Conservation (phyloP, 2,113 vertebrate genomes). For the Chionis minor region DNA sequence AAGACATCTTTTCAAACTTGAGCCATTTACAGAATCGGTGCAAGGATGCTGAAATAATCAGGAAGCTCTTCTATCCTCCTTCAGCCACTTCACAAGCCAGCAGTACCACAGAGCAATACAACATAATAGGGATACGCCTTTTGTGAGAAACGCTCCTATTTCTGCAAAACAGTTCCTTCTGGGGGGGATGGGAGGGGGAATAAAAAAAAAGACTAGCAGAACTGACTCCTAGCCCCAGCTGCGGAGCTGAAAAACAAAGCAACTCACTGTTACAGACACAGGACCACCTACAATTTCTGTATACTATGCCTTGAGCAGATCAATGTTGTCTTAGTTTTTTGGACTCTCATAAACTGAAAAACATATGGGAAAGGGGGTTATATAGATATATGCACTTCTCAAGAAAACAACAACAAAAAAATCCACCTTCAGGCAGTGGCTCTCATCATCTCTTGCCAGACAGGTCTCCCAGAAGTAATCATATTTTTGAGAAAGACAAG, state of each 20-base stretch:
- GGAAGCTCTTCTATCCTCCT: not conserved
- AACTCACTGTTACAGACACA: not conserved
- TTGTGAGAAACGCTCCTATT: rapidly evolving
- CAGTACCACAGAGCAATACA: not conserved
- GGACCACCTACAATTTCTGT: not conserved
- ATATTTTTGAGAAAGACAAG: not conserved
- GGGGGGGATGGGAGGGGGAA: too few species aligned
- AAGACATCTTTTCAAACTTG: not conserved
- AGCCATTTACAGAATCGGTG: not conserved
- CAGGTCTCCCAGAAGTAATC: not conserved
- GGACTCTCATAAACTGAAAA: not conserved
- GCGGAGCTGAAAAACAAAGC: not conserved
- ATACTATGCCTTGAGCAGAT: not conserved
- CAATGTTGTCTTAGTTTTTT: not conserved
- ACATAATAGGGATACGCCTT: not conserved
- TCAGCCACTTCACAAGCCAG: not conserved
- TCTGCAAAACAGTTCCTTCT: not conserved
- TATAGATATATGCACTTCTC: not conserved
- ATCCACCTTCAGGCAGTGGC: not conserved
- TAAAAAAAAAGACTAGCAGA: not conserved
- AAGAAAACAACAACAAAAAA: not conserved
- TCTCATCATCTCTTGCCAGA: not conserved
- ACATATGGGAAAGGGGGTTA: not conserved
- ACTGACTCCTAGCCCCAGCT: not conserved
- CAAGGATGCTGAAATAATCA: not conserved